Conservation (phyloP, 2,888 invertebrate genomes). For the Lasioglossum pauxillum region DNA sequence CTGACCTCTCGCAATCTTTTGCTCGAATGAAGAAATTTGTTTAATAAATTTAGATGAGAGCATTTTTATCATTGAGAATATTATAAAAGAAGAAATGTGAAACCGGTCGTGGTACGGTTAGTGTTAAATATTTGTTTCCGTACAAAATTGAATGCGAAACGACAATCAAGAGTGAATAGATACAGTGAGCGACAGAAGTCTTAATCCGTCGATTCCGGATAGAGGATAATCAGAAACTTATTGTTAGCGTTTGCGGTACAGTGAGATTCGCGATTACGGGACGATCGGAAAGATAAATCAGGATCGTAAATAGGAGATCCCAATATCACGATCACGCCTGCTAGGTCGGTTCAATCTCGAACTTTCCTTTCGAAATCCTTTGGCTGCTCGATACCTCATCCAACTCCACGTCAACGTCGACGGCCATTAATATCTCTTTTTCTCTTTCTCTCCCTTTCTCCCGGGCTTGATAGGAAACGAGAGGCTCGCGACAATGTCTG, state of each 20-base stretch:
- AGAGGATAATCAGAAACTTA: not conserved
- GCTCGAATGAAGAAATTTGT: not conserved
- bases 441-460: not conserved
- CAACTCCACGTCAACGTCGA: constrained; percentile 38
- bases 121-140: too few relatives aligned
- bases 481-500: constrained; percentile 19
- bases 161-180: too few relatives aligned
- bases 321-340: constrained; percentile 38
- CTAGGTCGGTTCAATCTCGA: not conserved
- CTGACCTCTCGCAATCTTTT: not conserved
- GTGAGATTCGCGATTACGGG: not conserved
- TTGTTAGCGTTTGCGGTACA: not conserved
- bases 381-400: constrained; percentile 27
- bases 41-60: not conserved
- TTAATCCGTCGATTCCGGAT: too few relatives aligned
- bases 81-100: too few relatives aligned
- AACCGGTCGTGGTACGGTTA: too few relatives aligned
- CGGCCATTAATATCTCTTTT: constrained; percentile 55
- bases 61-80: too few relatives aligned
- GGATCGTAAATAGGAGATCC: constrained; percentile 23
- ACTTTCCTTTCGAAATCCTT: constrained; percentile 37
- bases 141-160: too few relatives aligned
- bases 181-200: too few relatives aligned
- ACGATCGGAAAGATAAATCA: constrained; percentile 3
- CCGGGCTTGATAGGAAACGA: constrained; percentile 45